Conservation (phyloP, 2,113 vertebrate genomes). For the Salvator merianae region DNA sequence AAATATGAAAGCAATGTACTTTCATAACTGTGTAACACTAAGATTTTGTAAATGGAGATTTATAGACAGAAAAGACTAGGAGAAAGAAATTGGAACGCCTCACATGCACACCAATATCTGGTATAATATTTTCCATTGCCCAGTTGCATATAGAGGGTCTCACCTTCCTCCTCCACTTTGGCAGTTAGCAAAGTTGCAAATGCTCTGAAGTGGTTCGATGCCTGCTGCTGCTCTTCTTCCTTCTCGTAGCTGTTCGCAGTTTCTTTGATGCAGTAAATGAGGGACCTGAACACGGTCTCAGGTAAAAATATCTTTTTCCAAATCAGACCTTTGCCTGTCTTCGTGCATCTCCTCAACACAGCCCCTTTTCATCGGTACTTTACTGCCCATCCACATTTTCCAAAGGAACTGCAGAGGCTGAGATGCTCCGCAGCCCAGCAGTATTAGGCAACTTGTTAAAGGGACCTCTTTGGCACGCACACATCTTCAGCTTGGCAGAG, state of each 20-base stretch:
- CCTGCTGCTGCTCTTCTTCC: not conserved
- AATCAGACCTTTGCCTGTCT: not conserved
- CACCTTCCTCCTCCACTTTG: constrained; percentile 2
- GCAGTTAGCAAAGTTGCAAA: not conserved
- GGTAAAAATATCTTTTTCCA: not conserved
- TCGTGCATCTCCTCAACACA: not conserved
- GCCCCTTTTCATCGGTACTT: not conserved
- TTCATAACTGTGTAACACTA: not conserved
- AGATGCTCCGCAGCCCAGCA: not conserved
- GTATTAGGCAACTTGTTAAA: not conserved
- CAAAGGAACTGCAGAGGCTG: not conserved
- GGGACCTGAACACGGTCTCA: not conserved
- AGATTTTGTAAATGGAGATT: not conserved
- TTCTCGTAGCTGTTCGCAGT: not conserved
- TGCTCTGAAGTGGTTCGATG: not conserved
- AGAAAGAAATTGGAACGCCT: not conserved
- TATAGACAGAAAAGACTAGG: not conserved
- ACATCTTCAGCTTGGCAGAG: not conserved
- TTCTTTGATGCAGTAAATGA: not conserved
- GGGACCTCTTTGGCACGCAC: not conserved
- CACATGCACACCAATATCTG: not conserved
- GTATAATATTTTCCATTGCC: not conserved
- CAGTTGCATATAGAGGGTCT: not conserved
- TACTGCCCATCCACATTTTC: not conserved
- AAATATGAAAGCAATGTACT: constrained; percentile 19